Evolutionary conservation across 2,888 invertebrate genomes (phyloP), one percentile per base, ranked within the genome.

Genomic region (Agapostemon virescens): DNA sequence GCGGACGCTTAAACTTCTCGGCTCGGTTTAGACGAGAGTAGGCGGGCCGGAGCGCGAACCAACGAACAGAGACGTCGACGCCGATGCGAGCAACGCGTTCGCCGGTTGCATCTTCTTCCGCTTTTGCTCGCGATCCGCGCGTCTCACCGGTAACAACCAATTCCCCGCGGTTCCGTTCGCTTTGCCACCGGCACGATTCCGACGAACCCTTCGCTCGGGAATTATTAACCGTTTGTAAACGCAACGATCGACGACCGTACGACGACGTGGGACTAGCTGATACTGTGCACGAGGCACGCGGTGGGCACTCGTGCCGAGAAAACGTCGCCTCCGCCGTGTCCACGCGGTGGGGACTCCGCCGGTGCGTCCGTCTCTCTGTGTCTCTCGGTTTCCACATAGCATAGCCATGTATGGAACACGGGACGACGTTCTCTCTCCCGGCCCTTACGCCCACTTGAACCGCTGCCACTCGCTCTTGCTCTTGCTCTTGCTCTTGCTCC

Each of bases 341-440:
- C 86, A 86, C 84, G 80, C 85, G 86, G 87, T 87, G 89, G 87
- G 87, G 88, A 87, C 86, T 83, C 83, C 81, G 81, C 81, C 84
- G 81, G 80, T 86, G 81, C 88, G 88, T 88, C 86, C 88, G 88
- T 87, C 85, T 86, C 88, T 90, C 87, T 87, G 83, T 86, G 86
- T 90, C 89, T 90, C 88, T 90, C 88, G 84, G 90, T 90, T 91
- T 91, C 91, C 91, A 91, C 92, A 92, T 92, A 92, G 90, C 92
- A 92, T 92, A 90, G 89, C 92, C 92, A 91, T 92, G 90, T 92
- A 92, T 91, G 92, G 92, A 88, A 92, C 91, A 86, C 89, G 85
- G 85, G 88, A 90, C 90, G 89, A 89, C 91, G 90, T 90, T 91
- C 90, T 89, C 90, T 87, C 87, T 87, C 87, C 82, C 79, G 81